These are phyloP conservation scores for Polypedilum vanderplanki DNA, from an alignment of 1,140 invertebrate genomes.

Conservation along the genomic window DNA sequence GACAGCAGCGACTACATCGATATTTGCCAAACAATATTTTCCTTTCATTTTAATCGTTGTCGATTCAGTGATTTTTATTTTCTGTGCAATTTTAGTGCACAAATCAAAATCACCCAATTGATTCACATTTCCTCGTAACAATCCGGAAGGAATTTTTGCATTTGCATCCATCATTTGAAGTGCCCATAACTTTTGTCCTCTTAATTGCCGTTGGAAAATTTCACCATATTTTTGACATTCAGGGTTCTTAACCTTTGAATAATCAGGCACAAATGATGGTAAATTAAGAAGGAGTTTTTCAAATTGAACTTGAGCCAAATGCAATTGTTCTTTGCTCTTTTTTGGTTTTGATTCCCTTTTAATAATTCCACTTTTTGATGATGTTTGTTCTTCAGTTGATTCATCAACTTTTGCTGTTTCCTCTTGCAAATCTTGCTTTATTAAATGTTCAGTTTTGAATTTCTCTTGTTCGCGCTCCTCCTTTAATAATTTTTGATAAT, in stretches of 20 bases:
- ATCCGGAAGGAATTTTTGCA: constrained; percentile 58
- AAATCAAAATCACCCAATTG: constrained; percentile 65
- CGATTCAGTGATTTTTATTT: constrained; percentile 48
- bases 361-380: not conserved
- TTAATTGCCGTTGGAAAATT: constrained; percentile 57
- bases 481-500: constrained; percentile 33
- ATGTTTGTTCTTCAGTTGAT: constrained; percentile 31
- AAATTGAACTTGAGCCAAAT: constrained; percentile 46
- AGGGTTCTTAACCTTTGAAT: constrained; percentile 52
- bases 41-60: constrained; percentile 53
- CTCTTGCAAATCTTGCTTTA: constrained; percentile 33
- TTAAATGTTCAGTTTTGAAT: constrained; percentile 31
- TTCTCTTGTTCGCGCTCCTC: constrained; percentile 34
- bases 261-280: constrained; percentile 59
- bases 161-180: constrained; percentile 65
- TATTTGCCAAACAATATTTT: constrained; percentile 59
- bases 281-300: constrained; percentile 51
- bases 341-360: constrained; percentile 37
- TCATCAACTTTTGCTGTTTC: constrained; percentile 34
- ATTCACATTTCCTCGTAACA: constrained; percentile 61
- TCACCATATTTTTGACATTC: constrained; percentile 59
- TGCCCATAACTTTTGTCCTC: constrained; percentile 59
- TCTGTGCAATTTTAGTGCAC: constrained; percentile 52
- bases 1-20: constrained; percentile 52
- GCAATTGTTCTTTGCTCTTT: constrained; percentile 36